Conservation (phyloP, 2,797 vertebrate species). For the Mionectes olivaceus region DNA sequence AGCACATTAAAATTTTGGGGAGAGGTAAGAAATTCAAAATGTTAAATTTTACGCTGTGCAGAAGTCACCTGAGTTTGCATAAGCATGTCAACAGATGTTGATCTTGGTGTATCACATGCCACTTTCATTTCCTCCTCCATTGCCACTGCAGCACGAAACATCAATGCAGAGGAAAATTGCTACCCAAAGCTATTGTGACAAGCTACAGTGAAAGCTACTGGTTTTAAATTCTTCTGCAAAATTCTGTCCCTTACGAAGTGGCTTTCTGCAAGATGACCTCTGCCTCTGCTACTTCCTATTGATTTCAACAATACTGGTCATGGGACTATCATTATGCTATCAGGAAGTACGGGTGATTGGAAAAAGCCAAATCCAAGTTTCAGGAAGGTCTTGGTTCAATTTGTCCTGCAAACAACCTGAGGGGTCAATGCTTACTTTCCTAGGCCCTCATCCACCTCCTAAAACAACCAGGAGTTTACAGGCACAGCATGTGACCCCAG, state of each 20-base stretch:
- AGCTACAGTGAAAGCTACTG: neutral
- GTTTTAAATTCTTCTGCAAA: neutral
- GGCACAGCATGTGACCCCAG: neutral
- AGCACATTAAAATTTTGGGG: fast-evolving
- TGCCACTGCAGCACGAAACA: neutral
- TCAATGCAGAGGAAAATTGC: neutral
- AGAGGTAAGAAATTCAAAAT: neutral
- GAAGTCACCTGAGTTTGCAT: neutral
- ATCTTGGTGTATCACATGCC: neutral
- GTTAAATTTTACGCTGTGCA: neutral
- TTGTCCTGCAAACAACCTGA: neutral
- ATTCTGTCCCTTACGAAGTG: neutral
- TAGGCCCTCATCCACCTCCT: neutral
- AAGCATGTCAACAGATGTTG: neutral
- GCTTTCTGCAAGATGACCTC: neutral
- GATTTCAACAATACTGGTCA: neutral
- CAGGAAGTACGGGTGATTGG: neutral
- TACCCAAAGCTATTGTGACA: neutral
- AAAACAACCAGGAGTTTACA: neutral
- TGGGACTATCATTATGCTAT: neutral
- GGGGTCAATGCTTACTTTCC: neutral
- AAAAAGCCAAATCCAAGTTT: neutral
- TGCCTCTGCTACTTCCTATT: neutral
- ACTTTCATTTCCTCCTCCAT: neutral
- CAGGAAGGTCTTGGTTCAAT: neutral